Evolutionary conservation across 2,888 invertebrate genomes (phyloP).

Genomic region (Caradrina kadenii): DNA sequence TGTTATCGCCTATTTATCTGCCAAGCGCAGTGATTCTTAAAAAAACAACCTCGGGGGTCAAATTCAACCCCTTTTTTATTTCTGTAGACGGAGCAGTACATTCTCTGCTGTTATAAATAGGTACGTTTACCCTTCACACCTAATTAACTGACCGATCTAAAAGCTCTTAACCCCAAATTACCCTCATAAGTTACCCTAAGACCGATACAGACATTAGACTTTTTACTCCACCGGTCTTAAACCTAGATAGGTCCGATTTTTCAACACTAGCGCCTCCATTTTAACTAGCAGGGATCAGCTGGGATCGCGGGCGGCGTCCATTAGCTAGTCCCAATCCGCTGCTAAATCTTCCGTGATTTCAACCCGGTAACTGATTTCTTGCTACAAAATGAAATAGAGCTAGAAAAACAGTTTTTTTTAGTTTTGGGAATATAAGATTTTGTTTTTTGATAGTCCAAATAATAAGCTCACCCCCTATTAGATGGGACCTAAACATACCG

Average conservation of each 20-base stretch:
- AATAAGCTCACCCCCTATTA: too few relatives aligned
- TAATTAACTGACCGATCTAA: neutral
- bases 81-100: too few relatives aligned
- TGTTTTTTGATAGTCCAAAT: too few relatives aligned
- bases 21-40: too few relatives aligned
- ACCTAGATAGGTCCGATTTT: conserved; percentile 42
- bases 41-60: too few relatives aligned
- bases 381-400: conserved; percentile 26
- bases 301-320: conserved; percentile 57
- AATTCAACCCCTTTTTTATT: too few relatives aligned
- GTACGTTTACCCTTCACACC: neutral
- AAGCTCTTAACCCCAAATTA: conserved; percentile 11
- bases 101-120: too few relatives aligned
- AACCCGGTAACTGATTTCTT: conserved; percentile 41
- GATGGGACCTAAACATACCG: too few relatives aligned
- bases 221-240: conserved; percentile 21
- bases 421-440: neutral
- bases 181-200: conserved; percentile 24
- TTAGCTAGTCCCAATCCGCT: conserved; percentile 57
- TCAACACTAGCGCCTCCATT: conserved; percentile 38
- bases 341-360: conserved; percentile 64
- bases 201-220: conserved; percentile 34
- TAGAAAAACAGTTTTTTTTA: neutral
- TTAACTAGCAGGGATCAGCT: conserved; percentile 51
- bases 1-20: neutral